A percentile compares a stretch with the other conserved stretches of the same genome.
Evolutionary conservation across 1,140 invertebrate genomes (phyloP).

Genomic region (Zaprionus ghesquierei): DNA sequence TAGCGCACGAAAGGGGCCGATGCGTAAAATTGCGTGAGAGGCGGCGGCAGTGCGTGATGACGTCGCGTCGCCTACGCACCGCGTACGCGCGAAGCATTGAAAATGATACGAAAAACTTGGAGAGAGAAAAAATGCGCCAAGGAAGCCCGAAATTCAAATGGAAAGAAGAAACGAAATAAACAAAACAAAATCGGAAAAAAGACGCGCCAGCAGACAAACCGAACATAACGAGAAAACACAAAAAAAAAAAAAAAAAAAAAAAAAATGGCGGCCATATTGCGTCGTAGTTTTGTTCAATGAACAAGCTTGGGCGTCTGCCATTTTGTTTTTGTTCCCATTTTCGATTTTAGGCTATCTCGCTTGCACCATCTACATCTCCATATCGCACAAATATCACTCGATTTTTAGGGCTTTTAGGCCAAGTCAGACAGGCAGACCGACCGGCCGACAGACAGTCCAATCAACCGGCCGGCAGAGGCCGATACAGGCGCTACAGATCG

Average conservation of each 20-base stretch:
- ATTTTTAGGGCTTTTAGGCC: slow-evolving; percentile 11
- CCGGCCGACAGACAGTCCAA: slow-evolving; percentile 19
- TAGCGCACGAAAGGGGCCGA: slow-evolving; percentile 33
- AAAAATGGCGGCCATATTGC: slow-evolving; percentile 79
- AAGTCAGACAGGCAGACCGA: background rate
- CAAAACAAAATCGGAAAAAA: slow-evolving; percentile 56
- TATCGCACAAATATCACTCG: background rate
- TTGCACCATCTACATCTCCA: slow-evolving; percentile 14
- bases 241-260: slow-evolving; percentile 27
- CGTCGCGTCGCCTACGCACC: slow-evolving; percentile 60
- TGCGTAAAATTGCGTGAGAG: slow-evolving; percentile 34
- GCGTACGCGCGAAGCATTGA: slow-evolving; percentile 43
- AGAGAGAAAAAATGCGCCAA: slow-evolving; percentile 40
- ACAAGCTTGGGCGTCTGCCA: slow-evolving; percentile 65
- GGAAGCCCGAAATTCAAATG: slow-evolving; percentile 22
- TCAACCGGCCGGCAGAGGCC: background rate
- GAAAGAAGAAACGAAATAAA: slow-evolving; percentile 33
- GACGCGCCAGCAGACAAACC: slow-evolving; percentile 11
- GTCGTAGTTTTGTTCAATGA: slow-evolving; percentile 56
- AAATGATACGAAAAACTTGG: background rate
- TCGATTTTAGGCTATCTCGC: slow-evolving; percentile 31
- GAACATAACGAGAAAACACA: slow-evolving; percentile 54
- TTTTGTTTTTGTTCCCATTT: slow-evolving; percentile 58
- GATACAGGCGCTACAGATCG: background rate
- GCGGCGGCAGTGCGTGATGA: slow-evolving; percentile 45